These are phyloP conservation scores for Idaea aversata DNA, from an alignment of 2,888 invertebrate species.

Conservation along the genomic window DNA sequence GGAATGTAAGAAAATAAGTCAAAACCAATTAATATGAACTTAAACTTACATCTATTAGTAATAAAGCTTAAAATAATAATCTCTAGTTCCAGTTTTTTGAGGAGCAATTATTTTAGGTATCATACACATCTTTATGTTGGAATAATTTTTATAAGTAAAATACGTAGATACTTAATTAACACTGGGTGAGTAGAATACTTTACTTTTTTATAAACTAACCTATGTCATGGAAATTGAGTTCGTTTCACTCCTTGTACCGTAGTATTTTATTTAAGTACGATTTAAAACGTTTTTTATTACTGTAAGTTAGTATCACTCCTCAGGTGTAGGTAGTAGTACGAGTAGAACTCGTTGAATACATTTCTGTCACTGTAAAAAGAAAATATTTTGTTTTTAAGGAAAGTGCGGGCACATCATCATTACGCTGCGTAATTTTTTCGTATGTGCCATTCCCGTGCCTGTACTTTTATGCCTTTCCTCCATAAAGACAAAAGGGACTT, in stretches of 20 bases:
- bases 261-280: neutral
- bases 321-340: conserved; percentile 41
- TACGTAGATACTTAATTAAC: too few species aligned
- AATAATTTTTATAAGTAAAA: too few species aligned
- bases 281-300: conserved; percentile 3
- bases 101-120: too few species aligned
- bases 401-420: conserved; percentile 78
- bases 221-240: too few species aligned
- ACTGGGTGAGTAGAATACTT: too few species aligned
- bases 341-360: conserved; percentile 68
- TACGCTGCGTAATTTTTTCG: conserved; percentile 78
- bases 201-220: too few species aligned
- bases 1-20: neutral
- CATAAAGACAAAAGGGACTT: conserved; percentile 81
- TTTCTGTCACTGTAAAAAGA: conserved; percentile 72
- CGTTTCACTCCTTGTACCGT: neutral
- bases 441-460: conserved; percentile 75
- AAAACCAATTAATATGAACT: too few species aligned
- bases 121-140: too few species aligned
- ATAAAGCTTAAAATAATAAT: too few species aligned
- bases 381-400: conserved; percentile 75
- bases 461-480: conserved; percentile 77
- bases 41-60: too few species aligned
- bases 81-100: too few species aligned
- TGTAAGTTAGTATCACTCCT: conserved; percentile 38